phyloP scores from a whole-genome alignment of 2,888 invertebrate genomes.

The Yponomeuta plumbellus region DNA sequence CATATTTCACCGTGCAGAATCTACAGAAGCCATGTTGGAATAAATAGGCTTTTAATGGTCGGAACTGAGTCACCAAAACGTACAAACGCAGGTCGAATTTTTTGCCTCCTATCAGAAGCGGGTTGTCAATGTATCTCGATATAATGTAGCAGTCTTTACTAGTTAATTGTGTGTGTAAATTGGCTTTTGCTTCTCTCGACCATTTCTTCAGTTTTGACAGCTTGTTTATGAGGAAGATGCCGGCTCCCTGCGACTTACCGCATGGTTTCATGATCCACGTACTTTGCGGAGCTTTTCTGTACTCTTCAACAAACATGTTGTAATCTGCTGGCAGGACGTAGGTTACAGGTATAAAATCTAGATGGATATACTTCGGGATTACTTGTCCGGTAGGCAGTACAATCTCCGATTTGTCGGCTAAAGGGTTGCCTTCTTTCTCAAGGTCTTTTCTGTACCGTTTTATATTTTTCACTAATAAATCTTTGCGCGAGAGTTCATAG shows the following conservation, averaged over 20 bases:
- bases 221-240: conserved; percentile 97
- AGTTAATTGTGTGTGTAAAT: conserved; percentile 88
- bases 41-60: conserved; percentile 94
- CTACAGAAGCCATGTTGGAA: conserved; percentile 95
- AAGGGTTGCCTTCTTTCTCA: conserved; percentile 90
- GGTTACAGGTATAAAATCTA: conserved; percentile 95
- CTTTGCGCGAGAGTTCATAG: conserved; percentile 96
- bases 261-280: conserved; percentile 99
- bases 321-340: conserved; percentile 97
- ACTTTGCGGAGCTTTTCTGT: conserved; percentile 93
- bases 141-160: conserved; percentile 94
- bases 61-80: conserved; percentile 94
- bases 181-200: conserved; percentile 90
- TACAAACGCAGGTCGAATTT: conserved; percentile 96
- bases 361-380: conserved; percentile 83
- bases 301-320: conserved; percentile 98
- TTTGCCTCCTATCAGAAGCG: conserved; percentile 95
- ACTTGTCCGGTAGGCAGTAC: conserved; percentile 76
- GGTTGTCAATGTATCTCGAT: conserved; percentile 96
- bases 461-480: conserved; percentile 96
- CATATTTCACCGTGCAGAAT: conserved; percentile 97
- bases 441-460: conserved; percentile 95
- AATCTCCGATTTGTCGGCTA: conserved; percentile 84
- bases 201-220: conserved; percentile 94
- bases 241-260: conserved; percentile 94